These are phyloP conservation scores for Monochamus saltuarius DNA, from an alignment of 1,140 invertebrate genomes.

Conservation along the genomic window DNA sequence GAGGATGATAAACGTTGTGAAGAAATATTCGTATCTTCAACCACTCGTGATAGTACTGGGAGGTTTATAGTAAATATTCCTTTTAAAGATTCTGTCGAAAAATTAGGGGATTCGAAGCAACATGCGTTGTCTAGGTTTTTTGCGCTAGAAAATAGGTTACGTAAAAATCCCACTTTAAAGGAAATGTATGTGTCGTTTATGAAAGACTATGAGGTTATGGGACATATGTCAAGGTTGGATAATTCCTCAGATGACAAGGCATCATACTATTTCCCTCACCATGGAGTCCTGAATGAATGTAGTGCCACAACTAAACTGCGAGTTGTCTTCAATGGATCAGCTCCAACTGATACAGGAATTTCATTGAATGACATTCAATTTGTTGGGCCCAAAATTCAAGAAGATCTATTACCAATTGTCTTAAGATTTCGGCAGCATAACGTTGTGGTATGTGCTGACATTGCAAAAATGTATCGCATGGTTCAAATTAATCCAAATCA, in stretches of 20 bases:
- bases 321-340: constrained; percentile 40
- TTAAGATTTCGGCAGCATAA: constrained; percentile 48
- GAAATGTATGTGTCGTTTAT: constrained; percentile 35
- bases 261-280: constrained; percentile 45
- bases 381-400: constrained; percentile 49
- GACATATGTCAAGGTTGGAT: constrained; percentile 43
- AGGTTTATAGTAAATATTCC: constrained; percentile 31
- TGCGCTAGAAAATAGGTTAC: constrained; percentile 18
- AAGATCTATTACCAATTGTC: constrained; percentile 50
- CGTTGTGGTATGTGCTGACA: constrained; percentile 46
- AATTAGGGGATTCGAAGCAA: constrained; percentile 30
- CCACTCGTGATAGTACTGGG: constrained; percentile 8
- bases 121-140: constrained; percentile 10
- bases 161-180: constrained; percentile 14
- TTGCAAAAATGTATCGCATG: constrained; percentile 53
- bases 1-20: constrained; percentile 24
- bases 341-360: constrained; percentile 31
- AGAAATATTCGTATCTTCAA: constrained; percentile 13
- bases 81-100: constrained; percentile 21
- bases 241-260: constrained; percentile 32
- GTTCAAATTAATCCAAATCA: constrained; percentile 45
- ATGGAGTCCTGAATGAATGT: constrained; percentile 33
- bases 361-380: constrained; percentile 49
- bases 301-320: constrained; percentile 36
- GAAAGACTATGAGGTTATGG: constrained; percentile 37